These are phyloP conservation scores for Phaenicophaeus curvirostris DNA, from an alignment of 2,797 vertebrate species.

Conservation along the genomic window DNA sequence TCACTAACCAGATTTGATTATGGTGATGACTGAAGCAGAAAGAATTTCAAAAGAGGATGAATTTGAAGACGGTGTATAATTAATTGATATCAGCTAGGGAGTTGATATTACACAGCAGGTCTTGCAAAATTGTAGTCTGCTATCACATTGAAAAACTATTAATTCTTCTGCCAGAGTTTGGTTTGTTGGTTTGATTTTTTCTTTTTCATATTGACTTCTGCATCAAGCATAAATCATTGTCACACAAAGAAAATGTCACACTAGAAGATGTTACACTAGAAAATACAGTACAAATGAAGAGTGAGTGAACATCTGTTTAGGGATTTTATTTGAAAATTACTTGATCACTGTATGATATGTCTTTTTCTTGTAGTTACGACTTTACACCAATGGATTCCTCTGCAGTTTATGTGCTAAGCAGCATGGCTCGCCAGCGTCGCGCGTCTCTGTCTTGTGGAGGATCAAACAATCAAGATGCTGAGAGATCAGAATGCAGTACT, in stretches of 20 bases:
- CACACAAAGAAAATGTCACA: no score
- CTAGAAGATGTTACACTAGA: neutral
- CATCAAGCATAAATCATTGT: neutral
- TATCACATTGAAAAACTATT: neutral
- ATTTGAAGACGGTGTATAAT: neutral
- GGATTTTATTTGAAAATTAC: neutral
- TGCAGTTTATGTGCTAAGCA: slow-evolving; percentile 96
- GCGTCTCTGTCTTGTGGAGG: slow-evolving; percentile 91
- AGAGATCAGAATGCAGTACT: slow-evolving; percentile 86
- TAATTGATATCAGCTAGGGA: neutral
- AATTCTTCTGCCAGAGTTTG: neutral
- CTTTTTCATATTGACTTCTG: neutral
- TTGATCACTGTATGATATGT: neutral
- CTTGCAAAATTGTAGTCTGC: neutral
- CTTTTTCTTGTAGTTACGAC: slow-evolving; percentile 85
- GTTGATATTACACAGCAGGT: neutral
- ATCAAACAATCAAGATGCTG: slow-evolving; percentile 88
- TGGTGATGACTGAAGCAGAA: neutral
- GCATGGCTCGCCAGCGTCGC: slow-evolving; percentile 97
- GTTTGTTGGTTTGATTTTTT: neutral
- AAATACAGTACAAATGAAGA: neutral
- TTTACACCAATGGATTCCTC: slow-evolving; percentile 98
- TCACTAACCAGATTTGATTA: neutral
- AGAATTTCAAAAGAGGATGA: neutral
- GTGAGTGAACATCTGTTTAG: neutral